These are phyloP conservation scores for Melinopterus prodromus DNA, from an alignment of 2,888 invertebrate species.

Conservation along the genomic window DNA sequence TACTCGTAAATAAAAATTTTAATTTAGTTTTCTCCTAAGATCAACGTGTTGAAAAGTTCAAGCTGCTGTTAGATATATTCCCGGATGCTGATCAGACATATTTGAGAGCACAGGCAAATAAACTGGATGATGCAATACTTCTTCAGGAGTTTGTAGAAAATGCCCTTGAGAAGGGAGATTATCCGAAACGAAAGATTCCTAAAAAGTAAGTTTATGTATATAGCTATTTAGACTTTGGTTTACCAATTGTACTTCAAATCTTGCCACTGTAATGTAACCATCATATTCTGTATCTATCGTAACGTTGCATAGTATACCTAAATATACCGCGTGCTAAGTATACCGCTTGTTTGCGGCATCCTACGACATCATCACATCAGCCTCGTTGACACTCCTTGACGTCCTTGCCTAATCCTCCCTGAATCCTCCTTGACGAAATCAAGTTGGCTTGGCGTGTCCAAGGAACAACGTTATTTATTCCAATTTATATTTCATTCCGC, in stretches of 20 bases:
- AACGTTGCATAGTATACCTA: no score
- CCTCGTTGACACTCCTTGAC: no score
- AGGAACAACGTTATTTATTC: no score
- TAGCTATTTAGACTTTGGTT: not conserved
- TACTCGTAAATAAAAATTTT: no score
- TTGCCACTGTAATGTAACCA: not conserved
- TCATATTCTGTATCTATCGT: no score
- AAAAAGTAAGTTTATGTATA: not conserved
- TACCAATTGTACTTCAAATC: not conserved
- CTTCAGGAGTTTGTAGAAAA: not conserved
- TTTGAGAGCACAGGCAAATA: not conserved
- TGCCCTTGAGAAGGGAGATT: not conserved
- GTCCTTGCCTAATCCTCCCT: no score
- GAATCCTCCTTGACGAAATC: no score
- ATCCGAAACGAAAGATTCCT: not conserved
- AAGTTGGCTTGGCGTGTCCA: no score
- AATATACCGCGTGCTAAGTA: no score
- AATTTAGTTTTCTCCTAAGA: not conserved
- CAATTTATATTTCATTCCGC: no score
- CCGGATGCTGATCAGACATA: not conserved
- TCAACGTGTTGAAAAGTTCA: not conserved
- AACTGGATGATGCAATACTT: not conserved
- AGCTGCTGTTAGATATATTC: not conserved
- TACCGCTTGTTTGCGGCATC: no score
- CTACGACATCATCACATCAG: no score